Evolutionary conservation across 2,113 vertebrate genomes (phyloP).

Genomic region (Vombatus ursinus): DNA sequence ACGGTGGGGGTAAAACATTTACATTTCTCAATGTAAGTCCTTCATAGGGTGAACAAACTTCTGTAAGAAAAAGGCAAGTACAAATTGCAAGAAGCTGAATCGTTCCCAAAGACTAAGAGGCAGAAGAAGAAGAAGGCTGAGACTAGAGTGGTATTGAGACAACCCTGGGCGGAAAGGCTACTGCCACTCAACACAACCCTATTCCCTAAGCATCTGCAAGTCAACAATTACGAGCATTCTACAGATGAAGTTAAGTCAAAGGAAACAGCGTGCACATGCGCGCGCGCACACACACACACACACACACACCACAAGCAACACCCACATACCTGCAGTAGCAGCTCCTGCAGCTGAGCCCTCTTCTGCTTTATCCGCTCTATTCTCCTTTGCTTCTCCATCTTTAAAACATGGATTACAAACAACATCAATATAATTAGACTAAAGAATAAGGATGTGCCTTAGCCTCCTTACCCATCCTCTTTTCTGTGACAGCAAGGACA

Average conservation of each 20-base stretch:
- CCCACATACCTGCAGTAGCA: conserved; percentile 88
- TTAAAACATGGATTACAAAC: conserved; percentile 72
- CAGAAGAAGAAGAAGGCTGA: background rate
- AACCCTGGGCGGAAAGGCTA: too few species aligned
- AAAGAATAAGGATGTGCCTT: background rate
- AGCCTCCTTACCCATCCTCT: background rate
- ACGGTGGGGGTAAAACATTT: background rate
- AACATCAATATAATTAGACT: background rate
- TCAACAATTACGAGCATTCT: background rate
- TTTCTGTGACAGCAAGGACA: background rate
- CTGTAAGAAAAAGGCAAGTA: background rate
- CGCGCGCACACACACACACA: background rate
- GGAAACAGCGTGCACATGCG: too few species aligned
- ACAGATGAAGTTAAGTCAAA: background rate
- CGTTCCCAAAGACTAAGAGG: background rate
- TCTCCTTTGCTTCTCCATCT: conserved; percentile 91
- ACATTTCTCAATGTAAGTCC: background rate
- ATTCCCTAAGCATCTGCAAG: background rate
- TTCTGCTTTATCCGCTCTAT: conserved; percentile 93
- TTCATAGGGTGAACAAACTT: background rate
- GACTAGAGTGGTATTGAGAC: too few species aligned
- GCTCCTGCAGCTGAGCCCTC: conserved; percentile 89
- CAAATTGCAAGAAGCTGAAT: background rate
- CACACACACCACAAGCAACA: background rate
- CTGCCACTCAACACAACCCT: background rate